Percentiles rank a stretch among this genome's conserved stretches.
phyloP scores from a whole-genome alignment of 2,797 vertebrate genomes.

The Amblyraja radiata region DNA sequence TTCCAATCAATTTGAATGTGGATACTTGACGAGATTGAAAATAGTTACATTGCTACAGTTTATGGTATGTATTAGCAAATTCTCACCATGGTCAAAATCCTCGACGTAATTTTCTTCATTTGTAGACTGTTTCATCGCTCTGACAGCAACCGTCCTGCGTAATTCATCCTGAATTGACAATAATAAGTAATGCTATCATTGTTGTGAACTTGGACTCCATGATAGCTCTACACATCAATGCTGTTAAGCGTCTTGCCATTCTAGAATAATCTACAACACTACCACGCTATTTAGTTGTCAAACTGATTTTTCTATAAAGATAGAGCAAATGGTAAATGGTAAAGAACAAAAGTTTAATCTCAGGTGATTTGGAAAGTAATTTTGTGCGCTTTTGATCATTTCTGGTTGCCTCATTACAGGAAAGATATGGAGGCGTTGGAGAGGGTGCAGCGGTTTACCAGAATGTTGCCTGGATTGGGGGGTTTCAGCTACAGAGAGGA shows the following conservation, averaged over 20 bases:
- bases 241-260: not conserved
- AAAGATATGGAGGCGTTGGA: too few relatives aligned
- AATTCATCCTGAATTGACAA: slow-evolving; percentile 68
- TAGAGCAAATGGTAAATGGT: not conserved
- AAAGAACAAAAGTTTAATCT: not conserved
- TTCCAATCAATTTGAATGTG: not conserved
- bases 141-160: slow-evolving; percentile 63
- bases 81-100: slow-evolving; percentile 54
- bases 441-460: too few relatives aligned
- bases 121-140: slow-evolving; percentile 54
- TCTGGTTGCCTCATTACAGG: too few relatives aligned
- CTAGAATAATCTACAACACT: not conserved
- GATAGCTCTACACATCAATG: too few relatives aligned
- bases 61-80: not conserved
- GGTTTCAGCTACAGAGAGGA: too few relatives aligned
- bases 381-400: not conserved
- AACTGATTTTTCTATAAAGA: not conserved
- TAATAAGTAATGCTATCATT: not conserved
- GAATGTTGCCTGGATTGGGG: too few relatives aligned
- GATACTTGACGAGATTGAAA: not conserved
- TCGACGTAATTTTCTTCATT: slow-evolving; percentile 59
- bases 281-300: not conserved
- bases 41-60: not conserved
- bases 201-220: too few relatives aligned
- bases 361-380: not conserved